phyloP scores from a whole-genome alignment of 1,140 invertebrate species.

The Drosophila mayri region DNA sequence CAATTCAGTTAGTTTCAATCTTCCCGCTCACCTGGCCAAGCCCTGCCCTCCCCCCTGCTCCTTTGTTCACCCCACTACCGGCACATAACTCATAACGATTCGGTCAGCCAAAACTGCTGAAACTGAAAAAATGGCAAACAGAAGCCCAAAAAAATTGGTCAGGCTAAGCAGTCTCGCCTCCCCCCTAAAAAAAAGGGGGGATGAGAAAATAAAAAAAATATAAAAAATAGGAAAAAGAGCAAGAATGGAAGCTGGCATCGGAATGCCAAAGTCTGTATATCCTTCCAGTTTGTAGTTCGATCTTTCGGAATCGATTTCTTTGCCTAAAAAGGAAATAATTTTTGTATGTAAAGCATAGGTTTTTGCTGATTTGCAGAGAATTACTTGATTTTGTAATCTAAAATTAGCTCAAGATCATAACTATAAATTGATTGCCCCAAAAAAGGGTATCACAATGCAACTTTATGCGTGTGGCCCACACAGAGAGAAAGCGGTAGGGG shows the following conservation, averaged over 20 bases:
- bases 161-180: slow-evolving; percentile 35
- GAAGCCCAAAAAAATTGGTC: slow-evolving; percentile 41
- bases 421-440: background rate
- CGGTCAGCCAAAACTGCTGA: slow-evolving; percentile 13
- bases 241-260: background rate
- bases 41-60: background rate
- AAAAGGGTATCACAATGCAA: slow-evolving; percentile 40
- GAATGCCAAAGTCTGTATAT: background rate
- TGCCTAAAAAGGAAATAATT: background rate
- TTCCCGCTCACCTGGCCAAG: slow-evolving; percentile 26
- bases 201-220: slow-evolving; percentile 6
- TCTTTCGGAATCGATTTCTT: background rate
- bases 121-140: slow-evolving; percentile 22
- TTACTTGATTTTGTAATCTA: no score
- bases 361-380: background rate
- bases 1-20: slow-evolving; percentile 53
- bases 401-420: background rate
- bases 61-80: background rate
- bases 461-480: slow-evolving; percentile 57
- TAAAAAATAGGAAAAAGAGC: slow-evolving; percentile 32
- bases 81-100: slow-evolving; percentile 55
- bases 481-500: slow-evolving; percentile 6
- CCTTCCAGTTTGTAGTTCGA: background rate
- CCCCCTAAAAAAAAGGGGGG: background rate
- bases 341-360: background rate